Conservation (phyloP, 2,113 vertebrate genomes). For the Nothoprocta pentlandii region DNA sequence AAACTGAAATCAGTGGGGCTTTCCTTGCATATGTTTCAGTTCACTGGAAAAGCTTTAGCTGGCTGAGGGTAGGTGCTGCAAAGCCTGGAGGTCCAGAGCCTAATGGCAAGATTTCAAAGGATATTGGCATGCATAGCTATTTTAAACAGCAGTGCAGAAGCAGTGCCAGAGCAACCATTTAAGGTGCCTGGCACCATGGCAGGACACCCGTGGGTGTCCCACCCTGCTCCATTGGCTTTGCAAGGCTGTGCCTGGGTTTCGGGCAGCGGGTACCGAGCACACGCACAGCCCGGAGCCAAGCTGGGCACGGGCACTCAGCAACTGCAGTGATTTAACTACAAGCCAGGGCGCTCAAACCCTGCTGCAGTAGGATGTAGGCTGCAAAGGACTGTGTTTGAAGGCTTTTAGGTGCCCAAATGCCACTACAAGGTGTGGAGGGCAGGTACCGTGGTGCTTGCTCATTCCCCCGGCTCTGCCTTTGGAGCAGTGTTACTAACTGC, state of each 20-base stretch:
- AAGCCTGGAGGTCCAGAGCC: not conserved
- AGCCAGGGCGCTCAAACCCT: not conserved
- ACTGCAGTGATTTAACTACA: not conserved
- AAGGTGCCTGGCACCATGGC: accelerated
- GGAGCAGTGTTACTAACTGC: not conserved
- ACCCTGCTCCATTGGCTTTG: not conserved
- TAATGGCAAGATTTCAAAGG: not conserved
- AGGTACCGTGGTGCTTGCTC: not conserved
- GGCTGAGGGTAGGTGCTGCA: not conserved
- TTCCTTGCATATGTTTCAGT: not conserved
- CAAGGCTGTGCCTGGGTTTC: accelerated
- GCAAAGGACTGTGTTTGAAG: not conserved
- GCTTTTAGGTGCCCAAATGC: not conserved
- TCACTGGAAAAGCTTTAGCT: not conserved
- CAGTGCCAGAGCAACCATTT: not conserved
- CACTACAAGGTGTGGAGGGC: not conserved
- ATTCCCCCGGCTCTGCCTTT: not conserved
- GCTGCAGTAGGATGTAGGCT: not conserved
- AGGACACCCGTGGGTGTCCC: not conserved
- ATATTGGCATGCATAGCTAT: not conserved
- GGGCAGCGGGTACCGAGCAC: not conserved
- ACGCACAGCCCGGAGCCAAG: too few species aligned
- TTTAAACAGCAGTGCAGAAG: not conserved
- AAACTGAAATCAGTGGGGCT: not conserved
- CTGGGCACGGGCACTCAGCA: not conserved